Base-by-base conservation (phyloP, 2,797 vertebrate species). In the Manis crassicaudata region DNA sequence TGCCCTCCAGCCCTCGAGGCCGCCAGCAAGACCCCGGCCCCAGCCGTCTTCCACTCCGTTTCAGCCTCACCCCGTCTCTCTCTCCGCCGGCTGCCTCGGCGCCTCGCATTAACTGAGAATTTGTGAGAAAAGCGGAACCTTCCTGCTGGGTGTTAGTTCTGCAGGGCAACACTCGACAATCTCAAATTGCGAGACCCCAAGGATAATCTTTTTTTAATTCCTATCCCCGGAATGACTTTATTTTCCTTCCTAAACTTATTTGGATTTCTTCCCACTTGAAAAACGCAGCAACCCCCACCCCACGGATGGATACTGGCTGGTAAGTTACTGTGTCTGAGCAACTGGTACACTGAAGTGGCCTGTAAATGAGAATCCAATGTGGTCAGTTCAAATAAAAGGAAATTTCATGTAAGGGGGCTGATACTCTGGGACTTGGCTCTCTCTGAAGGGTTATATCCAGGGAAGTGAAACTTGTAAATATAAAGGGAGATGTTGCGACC, bases 71-170 rank as follows among this genome's bases (percentile, higher is more conserved):
- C 97, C 97, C 7, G 54, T 88, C 96, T 91, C 97, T 96, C 96
- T n/a, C 93, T 9, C 73, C 3, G 92, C 96, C 98, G 98, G 98
- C 98, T 98, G 98, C 98, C 92, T 56, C 77, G 86, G 87, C 0
- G 68, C 97, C 95, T 90, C 82, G 91, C 65, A 94, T 72, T 97
- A 95, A 93, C 83, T 11, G 96, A 98, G 98, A 98, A 98, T 98
- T 97, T 98, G 92, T 92, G 95, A 97, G 96, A 96, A 98, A 97
- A 98, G 98, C 97, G 97, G 50, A 97, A 95, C 90, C 54, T 96
- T 96, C 98, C 98, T 0, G 18, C 98, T 98, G 98, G 68, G 97
- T 79, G 63, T 97, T 97, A 98, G 95, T 96, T 97, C 96, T 97
- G 94, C 97, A 92, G 56, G 97, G 97, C 95, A 98, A 98, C 98